These are phyloP conservation scores for Drosophila ezoana DNA, from an alignment of 2,888 invertebrate genomes.

Conservation along the genomic window DNA sequence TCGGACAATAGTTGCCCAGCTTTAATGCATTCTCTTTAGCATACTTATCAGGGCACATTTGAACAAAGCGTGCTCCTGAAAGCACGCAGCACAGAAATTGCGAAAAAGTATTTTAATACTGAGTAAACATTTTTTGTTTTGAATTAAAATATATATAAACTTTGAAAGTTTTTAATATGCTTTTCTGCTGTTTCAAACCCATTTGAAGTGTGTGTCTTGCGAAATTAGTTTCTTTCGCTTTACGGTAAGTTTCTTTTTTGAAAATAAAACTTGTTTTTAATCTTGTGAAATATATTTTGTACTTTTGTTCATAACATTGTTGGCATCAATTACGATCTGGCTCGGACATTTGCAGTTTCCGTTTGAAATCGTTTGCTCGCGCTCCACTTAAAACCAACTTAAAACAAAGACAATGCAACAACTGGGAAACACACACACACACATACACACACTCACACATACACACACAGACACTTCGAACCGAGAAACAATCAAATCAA, in stretches of 20 bases:
- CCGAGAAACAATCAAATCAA: conserved; percentile 72
- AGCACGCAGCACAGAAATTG: neutral
- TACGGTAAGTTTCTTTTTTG: no score
- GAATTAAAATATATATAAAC: neutral
- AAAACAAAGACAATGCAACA: conserved; percentile 44
- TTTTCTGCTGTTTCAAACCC: neutral
- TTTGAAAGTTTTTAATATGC: neutral
- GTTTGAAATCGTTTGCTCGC: conserved; percentile 4
- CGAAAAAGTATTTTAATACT: neutral
- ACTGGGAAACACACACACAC: conserved; percentile 18
- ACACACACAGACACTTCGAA: conserved; percentile 19
- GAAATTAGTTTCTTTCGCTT: no score
- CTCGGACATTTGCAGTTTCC: conserved; percentile 19
- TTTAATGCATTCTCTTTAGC: conserved; percentile 10
- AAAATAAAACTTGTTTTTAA: no score
- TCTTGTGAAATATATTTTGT: no score
- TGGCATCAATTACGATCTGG: conserved; percentile 1
- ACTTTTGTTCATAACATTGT: no score
- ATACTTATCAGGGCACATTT: conserved; percentile 17
- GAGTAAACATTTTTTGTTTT: neutral
- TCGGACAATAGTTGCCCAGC: neutral
- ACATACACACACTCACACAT: conserved; percentile 7
- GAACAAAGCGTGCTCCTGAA: neutral
- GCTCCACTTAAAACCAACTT: conserved; percentile 20
- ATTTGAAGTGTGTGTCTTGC: no score